These are phyloP conservation scores for Calliphora vomitoria DNA, from an alignment of 2,888 invertebrate species.

Conservation along the genomic window DNA sequence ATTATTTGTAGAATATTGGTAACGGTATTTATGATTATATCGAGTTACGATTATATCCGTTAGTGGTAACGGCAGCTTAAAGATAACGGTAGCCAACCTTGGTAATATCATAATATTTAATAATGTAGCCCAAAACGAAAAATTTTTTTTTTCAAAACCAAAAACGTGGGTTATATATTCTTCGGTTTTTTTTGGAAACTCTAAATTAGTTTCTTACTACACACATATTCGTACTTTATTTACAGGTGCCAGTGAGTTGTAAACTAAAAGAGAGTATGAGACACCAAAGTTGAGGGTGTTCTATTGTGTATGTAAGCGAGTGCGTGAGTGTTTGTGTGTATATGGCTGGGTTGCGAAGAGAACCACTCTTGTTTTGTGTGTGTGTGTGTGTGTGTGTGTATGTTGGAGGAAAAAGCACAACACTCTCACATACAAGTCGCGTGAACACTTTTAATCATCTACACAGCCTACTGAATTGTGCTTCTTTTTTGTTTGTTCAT, in stretches of 20 bases:
- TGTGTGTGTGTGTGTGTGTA: not conserved
- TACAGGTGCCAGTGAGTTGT: slow-evolving; percentile 37
- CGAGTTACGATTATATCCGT: too few relatives aligned
- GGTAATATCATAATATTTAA: too few relatives aligned
- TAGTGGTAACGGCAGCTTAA: too few relatives aligned
- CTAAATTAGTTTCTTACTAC: slow-evolving; percentile 10
- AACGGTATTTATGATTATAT: too few relatives aligned
- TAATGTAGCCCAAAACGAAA: too few relatives aligned
- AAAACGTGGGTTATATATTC: too few relatives aligned
- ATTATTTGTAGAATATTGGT: too few relatives aligned
- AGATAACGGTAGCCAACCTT: too few relatives aligned
- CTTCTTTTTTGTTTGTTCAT: slow-evolving; percentile 5
- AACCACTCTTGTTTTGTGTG: slow-evolving; percentile 11
- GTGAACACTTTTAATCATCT: slow-evolving; percentile 32
- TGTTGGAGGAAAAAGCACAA: slow-evolving; percentile 1
- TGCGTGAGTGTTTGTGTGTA: not conserved
- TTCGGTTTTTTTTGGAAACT: too few relatives aligned
- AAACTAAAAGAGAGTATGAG: not conserved
- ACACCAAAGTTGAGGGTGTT: not conserved
- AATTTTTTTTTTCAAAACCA: too few relatives aligned
- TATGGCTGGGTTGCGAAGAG: not conserved
- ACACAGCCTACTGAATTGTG: slow-evolving; percentile 22
- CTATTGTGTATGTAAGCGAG: not conserved
- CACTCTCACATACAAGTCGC: slow-evolving; percentile 31
- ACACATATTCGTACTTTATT: slow-evolving; percentile 1